Evolutionary conservation across 2,797 vertebrate species (phyloP), one percentile per base, ranked within the genome.

Genomic region (Eptatretus atami): DNA sequence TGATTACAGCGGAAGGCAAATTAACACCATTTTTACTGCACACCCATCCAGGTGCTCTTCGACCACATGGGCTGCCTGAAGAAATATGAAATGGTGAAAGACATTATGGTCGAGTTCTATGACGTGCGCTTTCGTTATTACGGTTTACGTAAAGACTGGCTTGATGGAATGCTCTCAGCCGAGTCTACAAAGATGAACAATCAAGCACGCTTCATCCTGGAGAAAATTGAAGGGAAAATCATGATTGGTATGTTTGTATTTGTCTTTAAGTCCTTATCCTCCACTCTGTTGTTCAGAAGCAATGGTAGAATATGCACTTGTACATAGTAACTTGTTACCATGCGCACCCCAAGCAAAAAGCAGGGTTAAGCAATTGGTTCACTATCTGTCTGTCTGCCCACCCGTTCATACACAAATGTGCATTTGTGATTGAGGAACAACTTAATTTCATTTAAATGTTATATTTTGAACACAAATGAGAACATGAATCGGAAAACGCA

Each of bases 201-300:
- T 72, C 90, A 98, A 75, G 92, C 87, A 55, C 86, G 88, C 52
- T 98, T 98, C 78, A 96, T 98, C 72, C 76, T 98, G 72, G 92
- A 98, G 76, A 98, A 96, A 74, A 87, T 96, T 68, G 70, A 93
- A 65, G 88, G 90, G 70, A 83, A 73, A 66, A 76, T 98, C 61
- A 77, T 95, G 52, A 98, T 98, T 0, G 92, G 90, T 98, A 71
- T 67, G 80, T 71, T 6, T 60, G 53, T 54, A 25, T 53, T 53
- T 25, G 63, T 15, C 11, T 64, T 11, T 15, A 19, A 15, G 11
- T 6, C 68, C 13, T 64, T 6, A 57, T 67, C 53, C 6, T 53
- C 6, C 63, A 44, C 31, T 44, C 6, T 44, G 4, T 44, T 44
- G 31, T 5, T 44, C 31, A 44, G 31, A 44, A 44, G 31, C 31